Conservation (phyloP, 2,113 vertebrate species). For the Lanius ludovicianus region DNA sequence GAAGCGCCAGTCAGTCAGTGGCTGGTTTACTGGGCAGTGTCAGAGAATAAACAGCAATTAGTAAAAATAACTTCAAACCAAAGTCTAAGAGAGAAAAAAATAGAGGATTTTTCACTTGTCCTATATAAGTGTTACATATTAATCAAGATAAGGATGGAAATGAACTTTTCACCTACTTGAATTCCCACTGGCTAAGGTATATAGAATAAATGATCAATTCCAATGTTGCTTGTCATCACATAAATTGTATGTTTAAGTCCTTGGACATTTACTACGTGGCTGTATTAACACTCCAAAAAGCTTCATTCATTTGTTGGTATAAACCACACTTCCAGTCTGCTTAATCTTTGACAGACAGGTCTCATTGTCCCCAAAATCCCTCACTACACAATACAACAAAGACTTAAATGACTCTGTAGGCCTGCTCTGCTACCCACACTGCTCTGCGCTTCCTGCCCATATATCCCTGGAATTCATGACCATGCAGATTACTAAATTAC, state of each 20-base stretch:
- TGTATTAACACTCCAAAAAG: conserved; percentile 72
- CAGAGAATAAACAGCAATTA: conserved; percentile 9
- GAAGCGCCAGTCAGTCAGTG: neutral
- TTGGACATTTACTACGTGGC: conserved; percentile 66
- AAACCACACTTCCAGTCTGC: conserved; percentile 84
- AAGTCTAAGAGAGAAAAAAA: neutral
- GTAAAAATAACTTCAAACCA: neutral
- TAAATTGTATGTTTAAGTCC: conserved; percentile 75
- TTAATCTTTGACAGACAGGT: conserved; percentile 89
- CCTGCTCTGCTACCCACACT: conserved; percentile 71
- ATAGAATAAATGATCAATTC: conserved; percentile 72
- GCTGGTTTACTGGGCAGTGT: neutral
- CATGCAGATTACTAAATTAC: conserved; percentile 86
- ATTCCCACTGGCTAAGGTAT: conserved; percentile 67
- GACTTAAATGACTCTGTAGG: conserved; percentile 76
- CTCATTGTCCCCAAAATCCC: conserved; percentile 88
- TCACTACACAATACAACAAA: conserved; percentile 86
- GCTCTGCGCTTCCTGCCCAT: conserved; percentile 84
- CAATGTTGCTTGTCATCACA: conserved; percentile 71
- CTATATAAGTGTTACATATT: neutral
- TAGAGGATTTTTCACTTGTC: neutral
- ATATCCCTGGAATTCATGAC: conserved; percentile 88
- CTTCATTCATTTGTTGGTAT: conserved; percentile 75
- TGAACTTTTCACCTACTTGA: conserved; percentile 65
- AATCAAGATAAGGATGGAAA: conserved; percentile 25